Conservation (phyloP, 92 coral and sea anemone genomes). For the Phymanthus crucifer region DNA sequence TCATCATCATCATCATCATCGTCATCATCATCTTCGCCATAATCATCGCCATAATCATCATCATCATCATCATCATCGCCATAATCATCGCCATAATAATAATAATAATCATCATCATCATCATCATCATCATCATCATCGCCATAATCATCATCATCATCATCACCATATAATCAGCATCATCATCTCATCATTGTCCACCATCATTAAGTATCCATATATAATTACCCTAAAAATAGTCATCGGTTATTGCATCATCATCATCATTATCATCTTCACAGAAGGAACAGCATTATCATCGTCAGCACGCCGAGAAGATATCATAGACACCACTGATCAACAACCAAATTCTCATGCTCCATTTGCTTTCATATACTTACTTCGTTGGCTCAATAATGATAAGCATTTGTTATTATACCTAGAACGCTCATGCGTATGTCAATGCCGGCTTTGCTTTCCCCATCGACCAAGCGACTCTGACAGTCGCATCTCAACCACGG, state of each 20-base stretch:
- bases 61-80: neutral
- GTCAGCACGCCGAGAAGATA: too few relatives aligned
- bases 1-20: too few relatives aligned
- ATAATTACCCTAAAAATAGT: too few relatives aligned
- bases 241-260: too few relatives aligned
- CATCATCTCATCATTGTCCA: too few relatives aligned
- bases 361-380: neutral
- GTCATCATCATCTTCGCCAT: too few relatives aligned
- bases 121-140: neutral
- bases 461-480: neutral
- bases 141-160: neutral
- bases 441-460: slow-evolving; percentile 57
- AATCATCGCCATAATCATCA: too few relatives aligned
- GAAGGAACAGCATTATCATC: too few relatives aligned
- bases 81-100: neutral
- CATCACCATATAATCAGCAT: too few relatives aligned
- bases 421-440: slow-evolving; percentile 25
- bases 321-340: too few relatives aligned
- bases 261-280: too few relatives aligned
- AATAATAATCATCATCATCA: neutral
- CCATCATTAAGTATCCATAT: too few relatives aligned
- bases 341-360: neutral
- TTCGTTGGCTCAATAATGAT: neutral
- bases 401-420: neutral
- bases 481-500: slow-evolving; percentile 39